A percentile compares a stretch with the other conserved stretches of the same genome.
Conservation (phyloP, 2,888 invertebrate species). For the Caradrina kadenii region DNA sequence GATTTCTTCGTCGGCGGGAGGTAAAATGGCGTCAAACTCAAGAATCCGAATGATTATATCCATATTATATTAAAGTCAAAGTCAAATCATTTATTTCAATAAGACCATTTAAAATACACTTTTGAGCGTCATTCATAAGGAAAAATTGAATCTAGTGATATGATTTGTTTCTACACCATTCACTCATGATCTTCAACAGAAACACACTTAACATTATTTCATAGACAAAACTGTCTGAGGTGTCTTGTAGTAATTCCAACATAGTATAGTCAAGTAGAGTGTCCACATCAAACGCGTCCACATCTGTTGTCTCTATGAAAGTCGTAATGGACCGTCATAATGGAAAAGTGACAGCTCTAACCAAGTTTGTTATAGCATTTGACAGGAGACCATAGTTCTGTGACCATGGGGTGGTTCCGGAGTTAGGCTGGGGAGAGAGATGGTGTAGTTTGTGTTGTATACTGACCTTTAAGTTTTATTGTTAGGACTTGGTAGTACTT, state of each 20-base stretch:
- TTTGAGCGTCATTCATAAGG: no score
- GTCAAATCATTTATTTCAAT: no score
- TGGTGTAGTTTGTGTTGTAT: neutral
- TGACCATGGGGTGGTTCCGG: slow-evolving; percentile 23
- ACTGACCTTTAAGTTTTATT: slow-evolving; percentile 29
- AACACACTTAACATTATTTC: no score
- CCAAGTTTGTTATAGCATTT: slow-evolving; percentile 61
- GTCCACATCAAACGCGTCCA: slow-evolving; percentile 46
- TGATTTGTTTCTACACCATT: no score
- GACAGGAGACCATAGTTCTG: slow-evolving; percentile 17
- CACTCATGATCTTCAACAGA: no score
- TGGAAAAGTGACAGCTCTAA: slow-evolving; percentile 45
- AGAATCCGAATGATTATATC: no score
- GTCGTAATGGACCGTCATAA: slow-evolving; percentile 61
- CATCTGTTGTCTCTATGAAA: slow-evolving; percentile 51
- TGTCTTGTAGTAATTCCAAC: neutral
- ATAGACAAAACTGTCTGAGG: no score
- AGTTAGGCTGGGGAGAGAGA: slow-evolving; percentile 1
- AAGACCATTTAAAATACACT: no score
- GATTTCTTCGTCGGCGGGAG: no score
- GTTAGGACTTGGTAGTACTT: neutral
- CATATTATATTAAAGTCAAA: no score
- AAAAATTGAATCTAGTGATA: no score
- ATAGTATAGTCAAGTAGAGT: slow-evolving; percentile 26
- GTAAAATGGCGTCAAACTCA: no score